Evolutionary conservation across 2,888 invertebrate species (phyloP).

Genomic region (Cyclophora punctaria): DNA sequence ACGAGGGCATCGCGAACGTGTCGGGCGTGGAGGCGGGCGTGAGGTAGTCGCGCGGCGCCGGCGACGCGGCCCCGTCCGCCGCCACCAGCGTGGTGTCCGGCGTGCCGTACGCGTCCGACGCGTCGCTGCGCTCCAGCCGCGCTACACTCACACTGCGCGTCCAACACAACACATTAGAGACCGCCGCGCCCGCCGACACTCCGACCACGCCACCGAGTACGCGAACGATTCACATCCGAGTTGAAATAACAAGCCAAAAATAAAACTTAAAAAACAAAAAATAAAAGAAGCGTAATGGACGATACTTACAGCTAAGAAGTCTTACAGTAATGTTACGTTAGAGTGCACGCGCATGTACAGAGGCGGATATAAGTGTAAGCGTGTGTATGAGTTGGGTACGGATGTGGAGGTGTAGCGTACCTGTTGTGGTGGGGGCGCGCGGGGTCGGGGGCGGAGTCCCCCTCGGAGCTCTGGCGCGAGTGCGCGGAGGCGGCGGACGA

Average conservation of each 20-base stretch:
- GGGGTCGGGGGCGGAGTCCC: conserved; percentile 66
- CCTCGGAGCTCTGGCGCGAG: conserved; percentile 90
- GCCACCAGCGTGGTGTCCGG: conserved; percentile 38
- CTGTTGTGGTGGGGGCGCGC: conserved; percentile 53
- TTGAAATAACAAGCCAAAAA: conserved; percentile 1
- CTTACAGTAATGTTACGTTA: background rate
- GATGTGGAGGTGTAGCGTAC: conserved; percentile 22
- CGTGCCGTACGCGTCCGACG: conserved; percentile 36
- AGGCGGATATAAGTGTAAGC: background rate
- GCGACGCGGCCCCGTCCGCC: conserved; percentile 1
- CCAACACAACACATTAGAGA: conserved; percentile 11
- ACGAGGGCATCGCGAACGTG: conserved; percentile 62
- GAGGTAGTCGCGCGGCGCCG: conserved; percentile 27
- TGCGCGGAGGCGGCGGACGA: conserved; percentile 87
- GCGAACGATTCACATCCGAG: background rate
- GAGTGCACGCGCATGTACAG: background rate
- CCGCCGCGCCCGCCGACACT: background rate
- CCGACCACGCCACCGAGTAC: background rate
- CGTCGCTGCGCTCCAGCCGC: conserved; percentile 37
- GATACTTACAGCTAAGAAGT: background rate
- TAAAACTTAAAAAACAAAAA: background rate
- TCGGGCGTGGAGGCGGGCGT: conserved; percentile 51
- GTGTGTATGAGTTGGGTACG: background rate
- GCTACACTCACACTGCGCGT: conserved; percentile 30
- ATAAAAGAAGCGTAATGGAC: background rate